Percentiles rank a stretch among this genome's conserved stretches.
Evolutionary conservation across 2,797 vertebrate species (phyloP).

Genomic region (Pseudochromis fuscus): DNA sequence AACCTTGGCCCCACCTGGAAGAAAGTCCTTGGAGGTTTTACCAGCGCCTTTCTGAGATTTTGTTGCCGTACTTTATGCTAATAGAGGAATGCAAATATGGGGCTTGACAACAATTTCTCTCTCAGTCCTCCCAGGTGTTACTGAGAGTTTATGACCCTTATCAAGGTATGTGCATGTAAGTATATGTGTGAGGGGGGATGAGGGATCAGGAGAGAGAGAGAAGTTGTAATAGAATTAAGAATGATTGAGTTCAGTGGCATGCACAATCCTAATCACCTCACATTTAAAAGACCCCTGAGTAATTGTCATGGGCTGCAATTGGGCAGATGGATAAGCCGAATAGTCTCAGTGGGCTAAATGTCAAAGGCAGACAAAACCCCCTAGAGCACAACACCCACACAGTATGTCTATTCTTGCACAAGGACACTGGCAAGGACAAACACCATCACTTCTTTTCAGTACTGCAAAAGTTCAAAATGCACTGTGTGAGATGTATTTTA

Average conservation of each 20-base stretch:
- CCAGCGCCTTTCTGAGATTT: slow-evolving; percentile 47
- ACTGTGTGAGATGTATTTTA: not conserved
- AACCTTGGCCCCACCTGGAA: slow-evolving; percentile 55
- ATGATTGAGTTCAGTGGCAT: slow-evolving; percentile 64
- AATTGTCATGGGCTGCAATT: slow-evolving; percentile 56
- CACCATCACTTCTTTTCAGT: not conserved
- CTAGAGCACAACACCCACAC: slow-evolving; percentile 41
- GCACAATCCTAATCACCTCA: slow-evolving; percentile 66
- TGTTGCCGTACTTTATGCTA: slow-evolving; percentile 61
- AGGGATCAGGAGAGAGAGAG: slow-evolving; percentile 20
- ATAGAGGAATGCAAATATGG: slow-evolving; percentile 63
- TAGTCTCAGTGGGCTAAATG: slow-evolving; percentile 63
- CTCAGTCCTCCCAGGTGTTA: slow-evolving; percentile 58
- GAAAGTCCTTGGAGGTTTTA: slow-evolving; percentile 49
- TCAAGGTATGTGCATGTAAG: slow-evolving; percentile 37
- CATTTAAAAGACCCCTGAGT: slow-evolving; percentile 64
- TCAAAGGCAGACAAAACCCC: slow-evolving; percentile 52
- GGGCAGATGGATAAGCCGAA: slow-evolving; percentile 62
- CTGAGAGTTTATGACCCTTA: slow-evolving; percentile 64
- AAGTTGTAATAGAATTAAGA: slow-evolving; percentile 65
- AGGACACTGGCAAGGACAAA: slow-evolving; percentile 57
- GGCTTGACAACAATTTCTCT: slow-evolving; percentile 52
- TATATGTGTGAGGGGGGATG: slow-evolving; percentile 15
- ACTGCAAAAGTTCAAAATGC: not conserved
- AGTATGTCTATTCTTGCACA: slow-evolving; percentile 12